Evolutionary conservation across 2,888 invertebrate genomes (phyloP).

Genomic region (Vannuccia rotundouncinata): DNA sequence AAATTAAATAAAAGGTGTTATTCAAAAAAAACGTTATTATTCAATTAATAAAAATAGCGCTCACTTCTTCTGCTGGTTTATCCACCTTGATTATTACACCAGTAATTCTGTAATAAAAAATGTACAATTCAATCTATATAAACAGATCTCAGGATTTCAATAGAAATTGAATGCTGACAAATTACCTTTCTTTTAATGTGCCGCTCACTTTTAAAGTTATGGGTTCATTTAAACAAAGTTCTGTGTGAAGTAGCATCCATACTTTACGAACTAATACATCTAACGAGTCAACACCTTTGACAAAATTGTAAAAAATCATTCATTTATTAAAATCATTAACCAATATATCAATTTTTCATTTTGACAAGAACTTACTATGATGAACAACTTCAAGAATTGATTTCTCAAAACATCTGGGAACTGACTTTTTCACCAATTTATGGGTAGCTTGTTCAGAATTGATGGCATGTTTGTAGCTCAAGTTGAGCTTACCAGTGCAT

Average conservation of each 20-base stretch:
- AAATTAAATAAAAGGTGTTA: no score
- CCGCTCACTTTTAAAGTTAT: conserved; percentile 16
- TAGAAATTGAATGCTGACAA: background rate
- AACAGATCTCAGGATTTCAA: no score
- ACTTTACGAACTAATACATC: background rate
- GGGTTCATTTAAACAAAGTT: background rate
- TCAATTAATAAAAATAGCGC: no score
- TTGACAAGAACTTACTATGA: conserved; percentile 54
- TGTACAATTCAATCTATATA: no score
- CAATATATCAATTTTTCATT: no score
- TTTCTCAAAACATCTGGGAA: conserved; percentile 51
- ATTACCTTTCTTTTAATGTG: background rate
- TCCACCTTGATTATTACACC: no score
- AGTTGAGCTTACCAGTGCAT: conserved; percentile 54
- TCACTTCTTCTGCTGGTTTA: no score
- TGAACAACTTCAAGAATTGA: conserved; percentile 54
- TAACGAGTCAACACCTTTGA: background rate
- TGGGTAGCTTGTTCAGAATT: conserved; percentile 53
- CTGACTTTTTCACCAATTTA: conserved; percentile 50
- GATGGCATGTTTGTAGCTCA: conserved; percentile 56
- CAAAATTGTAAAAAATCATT: background rate
- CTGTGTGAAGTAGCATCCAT: conserved; percentile 3
- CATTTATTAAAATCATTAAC: conserved; percentile 11
- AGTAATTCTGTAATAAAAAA: no score
- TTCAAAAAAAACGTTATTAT: no score